Evolutionary conservation across 2,888 invertebrate genomes (phyloP).

Genomic region (Parasteatoda lunata): DNA sequence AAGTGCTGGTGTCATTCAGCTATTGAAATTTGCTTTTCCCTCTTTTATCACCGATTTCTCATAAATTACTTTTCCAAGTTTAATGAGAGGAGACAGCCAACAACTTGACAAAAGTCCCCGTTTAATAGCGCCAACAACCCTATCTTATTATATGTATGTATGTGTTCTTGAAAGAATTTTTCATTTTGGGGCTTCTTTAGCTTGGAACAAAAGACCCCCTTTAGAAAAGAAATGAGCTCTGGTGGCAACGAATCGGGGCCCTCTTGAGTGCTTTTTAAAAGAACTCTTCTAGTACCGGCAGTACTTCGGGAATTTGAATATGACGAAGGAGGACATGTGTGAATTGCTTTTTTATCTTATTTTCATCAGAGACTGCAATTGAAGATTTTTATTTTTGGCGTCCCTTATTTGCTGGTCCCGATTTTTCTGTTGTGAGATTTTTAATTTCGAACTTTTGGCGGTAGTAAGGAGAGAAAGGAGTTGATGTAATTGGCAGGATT

Average conservation of each 20-base stretch:
- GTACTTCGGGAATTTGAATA: conserved; percentile 64
- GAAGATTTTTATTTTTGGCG: conserved; percentile 24
- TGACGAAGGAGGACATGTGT: conserved; percentile 24
- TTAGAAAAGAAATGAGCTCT: conserved; percentile 25
- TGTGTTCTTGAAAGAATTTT: conserved; percentile 66
- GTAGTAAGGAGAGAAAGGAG: background rate
- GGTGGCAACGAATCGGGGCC: background rate
- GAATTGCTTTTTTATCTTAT: conserved; percentile 9
- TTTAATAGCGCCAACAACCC: conserved; percentile 64
- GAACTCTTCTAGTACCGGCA: conserved; percentile 43
- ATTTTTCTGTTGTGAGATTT: conserved; percentile 42
- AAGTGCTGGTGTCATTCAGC: conserved; percentile 47
- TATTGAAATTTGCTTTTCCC: conserved; percentile 51
- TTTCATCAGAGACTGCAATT: background rate
- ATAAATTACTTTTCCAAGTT: conserved; percentile 68
- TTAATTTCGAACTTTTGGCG: conserved; percentile 57
- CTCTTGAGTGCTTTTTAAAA: conserved; percentile 61
- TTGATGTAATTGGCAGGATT: conserved; percentile 59
- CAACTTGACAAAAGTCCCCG: conserved; percentile 66
- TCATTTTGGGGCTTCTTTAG: conserved; percentile 62
- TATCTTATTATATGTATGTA: conserved; percentile 1
- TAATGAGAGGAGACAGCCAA: conserved; percentile 63
- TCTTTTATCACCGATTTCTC: conserved; percentile 63
- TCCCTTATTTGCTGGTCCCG: conserved; percentile 20
- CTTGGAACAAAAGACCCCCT: conserved; percentile 26